A percentile compares a stretch with the other conserved stretches of the same genome.
Evolutionary conservation across 2,797 vertebrate genomes (phyloP).

Genomic region (Cheirogaleus major): DNA sequence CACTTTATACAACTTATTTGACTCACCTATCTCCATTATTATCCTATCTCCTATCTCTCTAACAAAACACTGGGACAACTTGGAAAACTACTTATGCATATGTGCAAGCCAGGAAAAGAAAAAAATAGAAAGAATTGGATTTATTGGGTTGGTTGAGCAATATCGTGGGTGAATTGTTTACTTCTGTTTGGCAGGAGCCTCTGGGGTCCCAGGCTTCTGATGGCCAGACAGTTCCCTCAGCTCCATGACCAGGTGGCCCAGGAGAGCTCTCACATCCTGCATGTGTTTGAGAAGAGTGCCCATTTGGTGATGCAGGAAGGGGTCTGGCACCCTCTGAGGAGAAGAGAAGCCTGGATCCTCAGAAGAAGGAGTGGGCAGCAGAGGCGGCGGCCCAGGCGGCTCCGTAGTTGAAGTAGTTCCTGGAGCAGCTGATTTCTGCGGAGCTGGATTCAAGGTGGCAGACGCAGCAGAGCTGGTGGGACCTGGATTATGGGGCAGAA

Average conservation of each 20-base stretch:
- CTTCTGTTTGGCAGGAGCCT: neutral
- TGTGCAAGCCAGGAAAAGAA: neutral
- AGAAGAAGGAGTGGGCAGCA: neutral
- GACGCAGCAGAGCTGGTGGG: neutral
- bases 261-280: slow-evolving; percentile 61
- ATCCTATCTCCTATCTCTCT: neutral
- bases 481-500: neutral
- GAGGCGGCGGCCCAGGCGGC: neutral
- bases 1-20: neutral
- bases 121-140: neutral
- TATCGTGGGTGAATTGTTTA: neutral
- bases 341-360: neutral
- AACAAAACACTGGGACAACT: neutral
- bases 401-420: neutral
- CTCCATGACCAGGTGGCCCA: slow-evolving; percentile 68
- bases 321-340: neutral
- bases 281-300: slow-evolving; percentile 58
- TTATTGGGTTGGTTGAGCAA: neutral
- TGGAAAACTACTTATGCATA: neutral
- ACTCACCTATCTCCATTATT: neutral
- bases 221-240: slow-evolving; percentile 56
- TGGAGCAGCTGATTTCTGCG: neutral
- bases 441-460: neutral
- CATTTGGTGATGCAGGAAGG: slow-evolving; percentile 56
- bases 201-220: neutral